Evolutionary conservation across 2,888 invertebrate species (phyloP).

Genomic region (Noctuana brunneofusca): DNA sequence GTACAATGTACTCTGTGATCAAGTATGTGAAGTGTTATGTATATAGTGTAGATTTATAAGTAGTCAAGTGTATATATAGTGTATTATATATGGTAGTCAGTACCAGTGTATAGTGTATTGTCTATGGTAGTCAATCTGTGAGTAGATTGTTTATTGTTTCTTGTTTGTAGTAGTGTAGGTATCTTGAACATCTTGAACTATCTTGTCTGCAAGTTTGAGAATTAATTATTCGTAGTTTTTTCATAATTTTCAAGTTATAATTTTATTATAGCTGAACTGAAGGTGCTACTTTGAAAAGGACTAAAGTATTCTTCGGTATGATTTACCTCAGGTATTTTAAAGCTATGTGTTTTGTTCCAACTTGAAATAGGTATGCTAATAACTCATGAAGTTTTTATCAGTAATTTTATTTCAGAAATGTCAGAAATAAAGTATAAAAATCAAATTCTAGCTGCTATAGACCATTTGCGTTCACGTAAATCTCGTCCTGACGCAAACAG

Average conservation of each 20-base stretch:
- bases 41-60: too few relatives aligned
- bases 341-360: conserved; percentile 20
- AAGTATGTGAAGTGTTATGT: too few relatives aligned
- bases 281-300: background rate
- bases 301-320: conserved; percentile 7
- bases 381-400: conserved; percentile 1
- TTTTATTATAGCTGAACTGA: too few relatives aligned
- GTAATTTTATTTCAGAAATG: conserved; percentile 69
- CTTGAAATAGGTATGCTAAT: conserved; percentile 16
- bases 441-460: conserved; percentile 92
- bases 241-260: background rate
- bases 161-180: too few relatives aligned
- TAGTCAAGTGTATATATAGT: too few relatives aligned
- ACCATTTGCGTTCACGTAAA: conserved; percentile 91
- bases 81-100: too few relatives aligned
- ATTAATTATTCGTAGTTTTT: background rate
- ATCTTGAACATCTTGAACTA: too few relatives aligned
- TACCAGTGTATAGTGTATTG: too few relatives aligned
- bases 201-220: too few relatives aligned
- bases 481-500: conserved; percentile 92
- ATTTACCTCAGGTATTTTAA: conserved; percentile 55
- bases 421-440: conserved; percentile 87
- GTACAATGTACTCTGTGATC: too few relatives aligned
- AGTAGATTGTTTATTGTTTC: too few relatives aligned
- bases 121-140: too few relatives aligned